Evolutionary conservation across 2,888 invertebrate genomes (phyloP).

Genomic region (Hofmannophila pseudospretella): DNA sequence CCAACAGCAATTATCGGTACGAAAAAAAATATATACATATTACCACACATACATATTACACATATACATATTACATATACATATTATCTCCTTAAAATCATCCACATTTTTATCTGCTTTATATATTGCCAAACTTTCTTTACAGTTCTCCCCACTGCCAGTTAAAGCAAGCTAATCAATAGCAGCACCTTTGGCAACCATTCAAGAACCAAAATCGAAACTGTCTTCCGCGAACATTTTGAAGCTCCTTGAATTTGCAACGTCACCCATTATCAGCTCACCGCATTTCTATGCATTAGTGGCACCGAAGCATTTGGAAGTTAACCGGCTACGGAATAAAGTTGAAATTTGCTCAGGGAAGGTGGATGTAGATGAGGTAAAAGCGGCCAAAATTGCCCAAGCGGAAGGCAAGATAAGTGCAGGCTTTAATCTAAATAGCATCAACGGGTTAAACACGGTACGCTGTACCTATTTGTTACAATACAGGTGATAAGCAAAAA

Average conservation of each 20-base stretch:
- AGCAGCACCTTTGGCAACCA: constrained; percentile 11
- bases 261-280: constrained; percentile 56
- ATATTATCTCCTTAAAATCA: too few species aligned
- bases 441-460: constrained; percentile 42
- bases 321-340: constrained; percentile 34
- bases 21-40: too few species aligned
- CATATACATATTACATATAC: too few species aligned
- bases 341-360: constrained; percentile 35
- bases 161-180: constrained; percentile 3
- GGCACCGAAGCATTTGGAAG: constrained; percentile 23
- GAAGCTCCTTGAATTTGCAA: constrained; percentile 40
- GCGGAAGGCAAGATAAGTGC: constrained; percentile 66
- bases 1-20: too few species aligned
- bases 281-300: constrained; percentile 63
- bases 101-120: too few species aligned
- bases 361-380: constrained; percentile 32
- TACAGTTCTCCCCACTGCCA: not conserved
- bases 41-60: too few species aligned
- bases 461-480: constrained; percentile 17
- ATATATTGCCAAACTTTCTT: too few species aligned
- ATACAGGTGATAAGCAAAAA: not conserved
- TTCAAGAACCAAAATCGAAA: constrained; percentile 20
- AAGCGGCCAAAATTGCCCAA: constrained; percentile 47
- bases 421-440: constrained; percentile 69
- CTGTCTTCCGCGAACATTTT: constrained; percentile 36